Base-by-base conservation (phyloP, 2,113 vertebrate genomes). In the Pica pica region DNA sequence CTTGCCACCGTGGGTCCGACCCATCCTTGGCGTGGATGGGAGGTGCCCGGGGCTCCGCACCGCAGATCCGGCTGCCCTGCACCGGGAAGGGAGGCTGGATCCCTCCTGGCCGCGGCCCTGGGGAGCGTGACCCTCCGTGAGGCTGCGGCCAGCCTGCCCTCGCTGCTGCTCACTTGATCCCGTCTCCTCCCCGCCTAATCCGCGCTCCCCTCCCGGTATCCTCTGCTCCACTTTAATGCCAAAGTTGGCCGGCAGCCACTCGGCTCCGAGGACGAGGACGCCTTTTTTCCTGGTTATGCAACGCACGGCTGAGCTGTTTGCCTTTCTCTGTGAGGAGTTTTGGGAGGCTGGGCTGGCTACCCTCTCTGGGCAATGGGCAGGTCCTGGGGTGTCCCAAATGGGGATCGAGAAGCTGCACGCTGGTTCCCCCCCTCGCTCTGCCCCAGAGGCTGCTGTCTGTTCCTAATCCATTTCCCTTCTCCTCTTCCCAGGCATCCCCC, bases 201-300 rank as follows among this genome's bases (percentile, higher is more conserved):
- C 91, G 0, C 8, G 10, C 85, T 90, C 52, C 85, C 68, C 83
- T 89, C 94, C 94, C 84, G 52, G 39, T 42, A 79, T 83, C 91
- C 96, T 89, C 87, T 13, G 69, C 74, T 74, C 87, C 61, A 6
- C 68, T 67, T 61, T 96, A 90, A 94, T 96, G 96, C 96, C 81
- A 22, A 49, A 22, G 8, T 39, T 97, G 96, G 96, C 95, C 27
- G 30, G 33, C 83, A 59, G 96, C 96, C 96, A 96, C 81, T 4
- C 33, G 11, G 81, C 91, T 86, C 78, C 1, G 16, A 90, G 87
- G 91, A 80, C 44, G 90, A 89, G 87, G 89, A 83, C 46, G 86
- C 81, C 68, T 87, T 59, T 85, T 56, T 77, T 79, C 90, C 80
- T 24, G 22, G 37, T 95, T 95, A 95, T 39, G 67, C 92, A 96